Base-by-base conservation (phyloP, 1,140 invertebrate species). In the Macrostomum lignano region DNA sequence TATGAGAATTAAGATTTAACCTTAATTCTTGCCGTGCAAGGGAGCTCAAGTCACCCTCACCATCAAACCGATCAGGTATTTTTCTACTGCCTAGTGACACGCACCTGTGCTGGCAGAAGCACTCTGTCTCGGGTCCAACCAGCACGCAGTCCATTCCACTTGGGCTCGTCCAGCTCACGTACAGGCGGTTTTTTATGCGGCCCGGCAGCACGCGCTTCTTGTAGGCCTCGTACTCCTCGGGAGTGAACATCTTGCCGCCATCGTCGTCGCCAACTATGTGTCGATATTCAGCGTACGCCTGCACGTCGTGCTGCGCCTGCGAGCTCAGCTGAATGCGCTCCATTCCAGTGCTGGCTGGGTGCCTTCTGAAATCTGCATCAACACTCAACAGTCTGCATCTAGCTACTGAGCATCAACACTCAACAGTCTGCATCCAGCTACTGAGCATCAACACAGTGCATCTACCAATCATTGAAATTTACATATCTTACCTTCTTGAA, bases 131-230 rank as follows among this genome's bases (percentile, higher is more conserved):
- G n/a, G 57, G 57, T 10, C 57, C 57, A 34, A 58, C 42, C 34
- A 54, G 39, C 36, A 55, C 58, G 40, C 57, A 60, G 37, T 60
- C 57, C 52, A 58, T 57, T n/a, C 52, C 53, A 35, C 43, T 44
- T 3, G 46, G 40, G 11, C 46, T 44, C 0, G 45, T 39, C 44
- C 51, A 58, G 21, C 44, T 42, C 3, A 46, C 46, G 43, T 46
- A 60, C 6, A 60, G 32, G 13, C 57, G 42, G 35, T 60, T 60
- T 33, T 53, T 51, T 36, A 55, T 39, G 26, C 55, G 40, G 56
- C 56, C 40, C 3, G 52, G 52, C 9, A 55, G 32, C 26, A 57
- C 48, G 40, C 48, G 49, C 24, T 48, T 52, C 38, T 60, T 58
- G 39, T 60, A 60, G 14, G 44, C 48, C 40, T 58, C 54, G 44